These are phyloP conservation scores for Lycaena phlaeas DNA, from an alignment of 2,888 invertebrate genomes.

Conservation along the genomic window DNA sequence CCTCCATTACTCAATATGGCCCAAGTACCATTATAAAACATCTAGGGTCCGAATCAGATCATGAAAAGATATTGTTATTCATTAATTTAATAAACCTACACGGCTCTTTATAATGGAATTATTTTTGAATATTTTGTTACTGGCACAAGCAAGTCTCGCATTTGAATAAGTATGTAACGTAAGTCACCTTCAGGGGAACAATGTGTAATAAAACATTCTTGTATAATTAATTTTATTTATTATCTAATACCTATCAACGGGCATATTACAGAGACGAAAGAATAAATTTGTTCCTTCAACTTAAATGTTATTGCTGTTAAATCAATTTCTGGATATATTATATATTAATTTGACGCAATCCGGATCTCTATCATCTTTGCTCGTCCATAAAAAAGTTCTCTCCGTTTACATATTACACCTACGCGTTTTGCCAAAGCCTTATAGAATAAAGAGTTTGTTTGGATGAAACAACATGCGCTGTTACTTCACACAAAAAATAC, in stretches of 20 bases:
- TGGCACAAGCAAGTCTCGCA: too few species aligned
- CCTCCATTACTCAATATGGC: too few species aligned
- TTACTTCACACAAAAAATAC: slow-evolving; percentile 55
- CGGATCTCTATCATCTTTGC: slow-evolving; percentile 33
- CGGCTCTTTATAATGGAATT: too few species aligned
- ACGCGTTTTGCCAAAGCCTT: slow-evolving; percentile 59
- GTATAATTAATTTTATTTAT: slow-evolving; percentile 69
- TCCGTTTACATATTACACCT: slow-evolving; percentile 30
- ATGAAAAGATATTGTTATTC: too few species aligned
- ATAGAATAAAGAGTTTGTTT: slow-evolving; percentile 46
- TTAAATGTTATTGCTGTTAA: slow-evolving; percentile 38
- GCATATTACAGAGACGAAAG: slow-evolving; percentile 68
- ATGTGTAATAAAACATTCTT: slow-evolving; percentile 21
- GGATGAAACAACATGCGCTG: slow-evolving; percentile 44
- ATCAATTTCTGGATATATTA: slow-evolving; percentile 25
- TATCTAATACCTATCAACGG: slow-evolving; percentile 68
- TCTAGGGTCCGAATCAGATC: too few species aligned
- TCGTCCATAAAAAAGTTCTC: slow-evolving; percentile 28
- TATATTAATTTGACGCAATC: slow-evolving; percentile 28
- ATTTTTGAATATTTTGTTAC: too few species aligned
- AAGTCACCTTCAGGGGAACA: not conserved
- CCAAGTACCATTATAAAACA: too few species aligned
- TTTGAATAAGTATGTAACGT: too few species aligned
- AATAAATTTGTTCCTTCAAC: slow-evolving; percentile 50
- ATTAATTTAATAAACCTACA: too few species aligned